These are phyloP conservation scores for Drosophila trichaetosa DNA, from an alignment of 2,888 invertebrate genomes.

Conservation along the genomic window DNA sequence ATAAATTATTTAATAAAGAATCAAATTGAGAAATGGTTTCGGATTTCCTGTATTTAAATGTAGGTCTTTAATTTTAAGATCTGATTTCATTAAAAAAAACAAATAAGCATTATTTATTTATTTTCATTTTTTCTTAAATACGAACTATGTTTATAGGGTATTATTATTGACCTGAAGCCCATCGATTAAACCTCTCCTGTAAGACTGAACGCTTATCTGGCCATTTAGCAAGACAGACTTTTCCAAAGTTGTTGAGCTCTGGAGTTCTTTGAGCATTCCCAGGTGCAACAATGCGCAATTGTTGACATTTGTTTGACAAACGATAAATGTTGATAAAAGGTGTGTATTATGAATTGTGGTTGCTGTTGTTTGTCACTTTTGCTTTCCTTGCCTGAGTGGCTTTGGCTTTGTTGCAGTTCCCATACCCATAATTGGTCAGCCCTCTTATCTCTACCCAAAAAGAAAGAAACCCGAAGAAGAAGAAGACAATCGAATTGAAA, in stretches of 20 bases:
- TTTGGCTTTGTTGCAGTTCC: conserved; percentile 57
- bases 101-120: neutral
- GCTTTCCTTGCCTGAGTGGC: conserved; percentile 43
- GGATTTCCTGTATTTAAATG: neutral
- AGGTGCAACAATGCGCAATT: conserved; percentile 78
- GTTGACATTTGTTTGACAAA: conserved; percentile 77
- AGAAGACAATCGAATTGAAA: conserved; percentile 15
- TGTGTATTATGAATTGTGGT: conserved; percentile 41
- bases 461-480: conserved; percentile 11
- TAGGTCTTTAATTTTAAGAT: neutral
- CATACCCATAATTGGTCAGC: conserved; percentile 69
- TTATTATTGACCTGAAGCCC: conserved; percentile 32
- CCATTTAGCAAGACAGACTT: conserved; percentile 58
- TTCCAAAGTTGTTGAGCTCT: conserved; percentile 30
- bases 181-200: conserved; percentile 41
- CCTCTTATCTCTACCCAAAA: conserved; percentile 45
- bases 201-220: conserved; percentile 52
- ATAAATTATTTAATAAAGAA: neutral
- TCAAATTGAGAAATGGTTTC: neutral
- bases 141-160: conserved; percentile 18
- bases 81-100: neutral
- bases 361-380: conserved; percentile 54
- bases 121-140: neutral
- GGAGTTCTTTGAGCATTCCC: conserved; percentile 41
- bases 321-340: conserved; percentile 71